A percentile compares a stretch with the other conserved stretches of the same genome.
Evolutionary conservation across 2,113 vertebrate species (phyloP).

Genomic region (Piaya cayana): DNA sequence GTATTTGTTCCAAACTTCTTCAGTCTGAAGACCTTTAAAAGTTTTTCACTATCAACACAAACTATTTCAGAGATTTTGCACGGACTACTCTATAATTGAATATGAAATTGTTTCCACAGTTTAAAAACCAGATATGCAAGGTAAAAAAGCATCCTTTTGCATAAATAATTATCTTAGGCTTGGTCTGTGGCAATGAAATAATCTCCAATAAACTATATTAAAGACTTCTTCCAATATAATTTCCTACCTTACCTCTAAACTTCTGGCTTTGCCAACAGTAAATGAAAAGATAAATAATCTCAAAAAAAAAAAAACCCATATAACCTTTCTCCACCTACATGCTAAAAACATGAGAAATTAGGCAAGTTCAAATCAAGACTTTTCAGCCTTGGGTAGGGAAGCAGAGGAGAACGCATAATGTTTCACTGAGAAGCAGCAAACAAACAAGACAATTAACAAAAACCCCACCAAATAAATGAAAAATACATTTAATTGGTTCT

Average conservation of each 20-base stretch:
- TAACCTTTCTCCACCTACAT: neutral
- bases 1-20: neutral
- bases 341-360: neutral
- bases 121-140: neutral
- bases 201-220: slow-evolving; percentile 73
- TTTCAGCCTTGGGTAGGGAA: neutral
- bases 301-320: neutral
- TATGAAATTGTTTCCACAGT: neutral
- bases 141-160: slow-evolving; percentile 63
- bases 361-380: neutral
- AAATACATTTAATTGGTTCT: neutral
- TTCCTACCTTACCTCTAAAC: neutral
- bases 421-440: neutral
- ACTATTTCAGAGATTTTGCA: neutral
- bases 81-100: neutral
- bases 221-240: slow-evolving; percentile 62
- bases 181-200: slow-evolving; percentile 73
- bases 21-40: neutral
- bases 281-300: neutral
- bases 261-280: neutral
- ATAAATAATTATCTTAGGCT: slow-evolving; percentile 69
- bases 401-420: neutral
- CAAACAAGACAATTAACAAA: neutral
- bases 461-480: neutral
- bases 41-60: neutral